Base-by-base conservation (phyloP, 64 coral and sea anemone genomes). In the Porites australiensis region DNA sequence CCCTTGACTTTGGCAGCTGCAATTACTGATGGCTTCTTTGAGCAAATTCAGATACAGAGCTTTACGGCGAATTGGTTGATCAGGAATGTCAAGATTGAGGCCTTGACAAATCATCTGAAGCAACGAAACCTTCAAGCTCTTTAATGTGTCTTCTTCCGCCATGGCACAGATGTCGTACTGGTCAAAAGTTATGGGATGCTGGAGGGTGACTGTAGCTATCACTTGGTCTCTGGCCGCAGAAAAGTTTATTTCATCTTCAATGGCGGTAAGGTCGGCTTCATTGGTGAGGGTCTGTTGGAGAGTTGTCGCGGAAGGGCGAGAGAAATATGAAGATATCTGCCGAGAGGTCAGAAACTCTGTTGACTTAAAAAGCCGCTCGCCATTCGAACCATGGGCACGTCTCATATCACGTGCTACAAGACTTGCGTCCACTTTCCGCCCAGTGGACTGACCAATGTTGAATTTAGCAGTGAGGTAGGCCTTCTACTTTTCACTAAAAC, bases 401-500 rank as follows among this genome's bases (percentile, higher is more conserved):
- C 91, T 87, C 91, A 93, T 87, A 37, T 77, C 66, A 63, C n/a
- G 61, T 12, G 91, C 70, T 49, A 93, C 91, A 22, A 27, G 22
- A 53, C 79, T 62, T 13, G 53, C 44, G 4, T 93, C 70, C 11
- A 75, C 4, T 61, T 93, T 93, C 64, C 70, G 61, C 18, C 91
- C 82, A 50, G 91, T 87, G 13, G 72, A 58, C 47, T 93, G 82
- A 8, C 91, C 91, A 50, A 93, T 75, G 13, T 78, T 58, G 58
- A 93, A 93, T 77, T 87, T 63, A 1, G 82, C 58, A 6, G 8
- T 50, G 4, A 93, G 72, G 82, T 93, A 93, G 6, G 47, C 18
- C 75, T 86, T 93, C 27, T 93, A 82, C 8, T 93, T 87, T 44
- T 93, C 82, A 58, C 18, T 93, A 46, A 93, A 86, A 13, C 69